phyloP scores from a whole-genome alignment of 2,113 vertebrate genomes.

The Pandion haliaetus region DNA sequence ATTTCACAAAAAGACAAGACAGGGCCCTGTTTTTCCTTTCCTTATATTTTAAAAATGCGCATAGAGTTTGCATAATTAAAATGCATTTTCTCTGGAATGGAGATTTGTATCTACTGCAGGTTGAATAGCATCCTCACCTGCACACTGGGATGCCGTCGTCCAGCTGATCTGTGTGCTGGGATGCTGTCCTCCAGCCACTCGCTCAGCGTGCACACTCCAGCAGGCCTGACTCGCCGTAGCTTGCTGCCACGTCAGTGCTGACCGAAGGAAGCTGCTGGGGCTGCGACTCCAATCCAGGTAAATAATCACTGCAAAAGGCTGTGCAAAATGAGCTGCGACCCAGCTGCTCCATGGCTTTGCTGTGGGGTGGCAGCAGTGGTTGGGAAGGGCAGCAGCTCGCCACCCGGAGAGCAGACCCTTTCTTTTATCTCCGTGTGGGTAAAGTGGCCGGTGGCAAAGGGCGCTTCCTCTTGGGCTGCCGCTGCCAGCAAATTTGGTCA shows the following conservation, averaged over 20 bases:
- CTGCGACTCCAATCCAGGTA: not conserved
- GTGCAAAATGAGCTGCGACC: not conserved
- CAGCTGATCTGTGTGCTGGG: not conserved
- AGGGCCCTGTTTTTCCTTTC: not conserved
- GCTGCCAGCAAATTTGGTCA: rapidly evolving
- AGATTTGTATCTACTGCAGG: not conserved
- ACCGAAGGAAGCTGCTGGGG: not conserved
- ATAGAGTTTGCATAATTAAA: conserved; percentile 42
- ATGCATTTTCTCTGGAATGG: not conserved
- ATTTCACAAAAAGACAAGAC: conserved; percentile 49
- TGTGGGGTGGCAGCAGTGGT: not conserved
- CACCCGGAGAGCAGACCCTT: not conserved
- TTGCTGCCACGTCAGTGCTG: not conserved
- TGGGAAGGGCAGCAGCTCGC: not conserved
- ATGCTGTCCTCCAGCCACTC: not conserved
- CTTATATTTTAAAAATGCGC: not conserved
- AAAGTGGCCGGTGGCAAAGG: not conserved
- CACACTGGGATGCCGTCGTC: not conserved
- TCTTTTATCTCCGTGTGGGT: not conserved
- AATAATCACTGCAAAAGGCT: not conserved
- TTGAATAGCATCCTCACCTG: not conserved
- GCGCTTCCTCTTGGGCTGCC: not conserved
- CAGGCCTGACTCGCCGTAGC: not conserved
- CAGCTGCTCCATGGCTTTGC: not conserved
- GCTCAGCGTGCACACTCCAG: rapidly evolving